Base-by-base conservation (phyloP, 2,797 vertebrate species). In the Gallinago nigripennis region DNA sequence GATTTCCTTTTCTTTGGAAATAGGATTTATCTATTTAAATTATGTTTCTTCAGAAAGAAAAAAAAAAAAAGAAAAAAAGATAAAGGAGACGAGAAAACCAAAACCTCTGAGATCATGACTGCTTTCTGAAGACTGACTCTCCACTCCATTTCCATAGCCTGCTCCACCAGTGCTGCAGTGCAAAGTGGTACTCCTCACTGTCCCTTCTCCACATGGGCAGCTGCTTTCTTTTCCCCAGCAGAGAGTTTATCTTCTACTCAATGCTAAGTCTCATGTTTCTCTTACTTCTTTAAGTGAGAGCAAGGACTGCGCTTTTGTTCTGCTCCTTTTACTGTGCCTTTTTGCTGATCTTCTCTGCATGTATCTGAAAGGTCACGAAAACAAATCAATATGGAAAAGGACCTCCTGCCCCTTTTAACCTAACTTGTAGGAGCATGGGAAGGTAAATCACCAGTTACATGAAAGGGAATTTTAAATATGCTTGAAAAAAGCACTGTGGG, bases 351-450 rank as follows among this genome's bases (percentile, higher is more conserved):
- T 95, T 96, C 95, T 96, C 94, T 96, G 72, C 77, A 57, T 95
- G 96, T 80, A 92, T 96, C 88, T 92, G 92, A 96, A 97, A 98
- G 97, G 97, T 96, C 93, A 94, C 95, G 86, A 96, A 97, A 97
- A 97, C 97, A 96, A 96, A 97, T 97, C 96, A 90, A 86, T 97
- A 86, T 0, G 4, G 95, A 93, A 83, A 95, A 88, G 87, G 91
- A 96, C 94, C 96, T 97, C 86, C 97, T 94, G 94, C 93, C 89
- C 90, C 91, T 93, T 92, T 92, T 95, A 95, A 94, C 86, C 58
- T 73, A 95, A 91, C 77, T 33, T 87, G 46, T 33, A 89, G 91
- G 86, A 94, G 80, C 72, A 83, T 89, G 66, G 83, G 65, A 94
- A 87, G 51, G 73, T 80, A 92, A 95, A 83, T 33, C 7, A 11